Conservation (phyloP, 37 sponge, comb jelly and placozoan genomes). For the Hexactinellida sp. region DNA sequence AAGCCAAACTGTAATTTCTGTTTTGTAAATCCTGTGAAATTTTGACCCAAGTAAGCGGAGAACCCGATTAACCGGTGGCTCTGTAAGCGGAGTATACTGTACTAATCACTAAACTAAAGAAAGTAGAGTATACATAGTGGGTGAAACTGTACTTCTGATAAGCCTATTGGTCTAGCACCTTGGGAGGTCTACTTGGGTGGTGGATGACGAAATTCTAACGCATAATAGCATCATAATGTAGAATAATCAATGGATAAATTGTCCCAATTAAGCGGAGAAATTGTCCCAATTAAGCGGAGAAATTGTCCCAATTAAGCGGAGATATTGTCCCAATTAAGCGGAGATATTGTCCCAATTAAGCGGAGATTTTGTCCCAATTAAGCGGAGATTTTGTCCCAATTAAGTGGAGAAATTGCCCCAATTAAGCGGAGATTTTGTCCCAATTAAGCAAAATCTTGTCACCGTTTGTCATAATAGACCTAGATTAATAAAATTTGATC, state of each 20-base stretch:
- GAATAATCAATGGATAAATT: too few species aligned
- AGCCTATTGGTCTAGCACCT: too few species aligned
- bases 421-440: background rate
- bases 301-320: constrained; percentile 12
- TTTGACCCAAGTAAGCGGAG: too few species aligned
- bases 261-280: background rate
- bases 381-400: background rate
- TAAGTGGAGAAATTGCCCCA: background rate
- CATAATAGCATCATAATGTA: too few species aligned
- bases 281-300: constrained; percentile 13
- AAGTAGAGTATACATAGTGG: background rate
- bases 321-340: constrained; percentile 10
- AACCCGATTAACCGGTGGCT: too few species aligned
- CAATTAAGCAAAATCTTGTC: background rate
- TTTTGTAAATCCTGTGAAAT: too few species aligned
- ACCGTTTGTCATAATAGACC: background rate
- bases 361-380: constrained; percentile 1
- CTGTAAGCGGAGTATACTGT: too few species aligned
- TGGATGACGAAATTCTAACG: too few species aligned
- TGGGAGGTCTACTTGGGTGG: too few species aligned
- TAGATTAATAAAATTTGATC: background rate
- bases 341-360: constrained; percentile 10
- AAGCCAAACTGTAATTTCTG: too few species aligned
- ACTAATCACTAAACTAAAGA: too few species aligned
- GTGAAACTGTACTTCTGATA: too few species aligned